phyloP scores from a whole-genome alignment of 1,140 invertebrate genomes.

The Heliconius eleuchia region DNA sequence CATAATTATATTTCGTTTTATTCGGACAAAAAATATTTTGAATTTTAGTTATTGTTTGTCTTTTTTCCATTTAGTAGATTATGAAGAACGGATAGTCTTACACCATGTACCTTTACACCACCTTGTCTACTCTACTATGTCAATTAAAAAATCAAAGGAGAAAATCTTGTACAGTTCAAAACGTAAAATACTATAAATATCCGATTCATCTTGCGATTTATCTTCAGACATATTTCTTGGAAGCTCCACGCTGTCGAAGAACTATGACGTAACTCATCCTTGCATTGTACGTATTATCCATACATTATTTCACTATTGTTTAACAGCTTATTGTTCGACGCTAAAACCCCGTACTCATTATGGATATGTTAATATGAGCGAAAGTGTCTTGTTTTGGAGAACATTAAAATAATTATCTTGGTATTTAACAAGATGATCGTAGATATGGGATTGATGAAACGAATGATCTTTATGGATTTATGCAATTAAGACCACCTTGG shows the following conservation, averaged over 20 bases:
- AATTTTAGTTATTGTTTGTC: too few relatives aligned
- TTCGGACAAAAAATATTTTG: too few relatives aligned
- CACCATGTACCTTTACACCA: too few relatives aligned
- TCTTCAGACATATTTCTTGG: neutral
- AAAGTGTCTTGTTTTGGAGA: slow-evolving; percentile 29
- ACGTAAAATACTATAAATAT: neutral
- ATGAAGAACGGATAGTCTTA: too few relatives aligned
- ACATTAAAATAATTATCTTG: slow-evolving; percentile 33
- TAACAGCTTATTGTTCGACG: slow-evolving; percentile 24
- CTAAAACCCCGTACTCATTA: slow-evolving; percentile 22
- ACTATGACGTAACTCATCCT: slow-evolving; percentile 5
- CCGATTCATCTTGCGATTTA: neutral
- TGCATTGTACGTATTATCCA: neutral
- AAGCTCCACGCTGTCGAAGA: neutral
- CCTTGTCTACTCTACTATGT: too few relatives aligned
- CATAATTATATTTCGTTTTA: too few relatives aligned
- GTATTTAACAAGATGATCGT: slow-evolving; percentile 25
- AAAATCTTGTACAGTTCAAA: too few relatives aligned
- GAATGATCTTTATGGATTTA: neutral
- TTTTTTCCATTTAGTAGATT: too few relatives aligned
- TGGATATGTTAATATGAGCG: slow-evolving; percentile 27
- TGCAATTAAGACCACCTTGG: too few relatives aligned
- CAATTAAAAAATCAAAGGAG: too few relatives aligned
- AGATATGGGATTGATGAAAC: neutral
- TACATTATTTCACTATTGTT: slow-evolving; percentile 16